phyloP scores from a whole-genome alignment of 2,888 invertebrate species.

The Cerastis rubricosa region DNA sequence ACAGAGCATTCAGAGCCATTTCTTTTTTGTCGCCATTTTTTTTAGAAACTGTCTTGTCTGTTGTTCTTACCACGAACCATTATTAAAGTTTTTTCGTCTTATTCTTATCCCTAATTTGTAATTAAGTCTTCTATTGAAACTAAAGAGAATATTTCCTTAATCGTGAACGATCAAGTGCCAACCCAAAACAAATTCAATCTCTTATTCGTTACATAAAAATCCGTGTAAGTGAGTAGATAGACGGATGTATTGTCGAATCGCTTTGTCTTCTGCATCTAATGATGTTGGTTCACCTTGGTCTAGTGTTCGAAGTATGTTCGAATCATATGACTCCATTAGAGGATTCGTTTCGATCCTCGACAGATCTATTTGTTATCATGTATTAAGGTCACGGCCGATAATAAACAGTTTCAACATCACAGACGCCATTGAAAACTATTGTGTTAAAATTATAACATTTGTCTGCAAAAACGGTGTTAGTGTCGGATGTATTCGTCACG shows the following conservation, averaged over 20 bases:
- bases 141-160: constrained; percentile 61
- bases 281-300: constrained; percentile 80
- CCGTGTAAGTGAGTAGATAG: constrained; percentile 42
- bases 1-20: neutral
- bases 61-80: neutral
- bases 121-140: constrained; percentile 31
- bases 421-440: constrained; percentile 60
- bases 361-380: constrained; percentile 80
- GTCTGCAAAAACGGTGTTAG: constrained; percentile 45
- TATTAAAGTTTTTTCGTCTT: neutral
- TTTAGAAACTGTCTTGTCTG: neutral
- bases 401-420: constrained; percentile 53
- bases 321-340: constrained; percentile 77
- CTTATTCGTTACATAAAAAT: constrained; percentile 44
- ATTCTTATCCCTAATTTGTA: constrained; percentile 10
- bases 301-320: constrained; percentile 75
- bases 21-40: constrained; percentile 22
- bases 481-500: constrained; percentile 49
- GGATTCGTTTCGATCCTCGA: constrained; percentile 73
- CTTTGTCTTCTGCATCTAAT: constrained; percentile 72
- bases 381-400: constrained; percentile 82
- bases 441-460: constrained; percentile 63
- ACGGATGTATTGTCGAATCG: constrained; percentile 45
- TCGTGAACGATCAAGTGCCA: constrained; percentile 66
- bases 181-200: constrained; percentile 35